Percentiles rank a stretch among this genome's conserved stretches.
phyloP scores from a whole-genome alignment of 2,797 vertebrate species.

The Chiroxiphia lanceolata region DNA sequence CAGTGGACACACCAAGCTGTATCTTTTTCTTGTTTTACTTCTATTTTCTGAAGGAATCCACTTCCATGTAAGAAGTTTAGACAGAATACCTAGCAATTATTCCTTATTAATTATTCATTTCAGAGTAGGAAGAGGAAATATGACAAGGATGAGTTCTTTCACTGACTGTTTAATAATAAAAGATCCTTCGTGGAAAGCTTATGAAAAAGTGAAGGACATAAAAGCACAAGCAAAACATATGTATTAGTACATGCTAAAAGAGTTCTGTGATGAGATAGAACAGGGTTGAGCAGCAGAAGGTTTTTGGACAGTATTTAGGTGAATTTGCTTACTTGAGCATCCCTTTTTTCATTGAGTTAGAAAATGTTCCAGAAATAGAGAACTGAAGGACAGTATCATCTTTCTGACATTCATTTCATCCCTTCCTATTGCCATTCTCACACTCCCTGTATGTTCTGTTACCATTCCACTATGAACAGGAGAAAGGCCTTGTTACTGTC shows the following conservation, averaged over 20 bases:
- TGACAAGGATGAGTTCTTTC: neutral
- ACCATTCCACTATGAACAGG: neutral
- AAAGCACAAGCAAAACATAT: neutral
- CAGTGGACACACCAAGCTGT: neutral
- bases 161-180: conserved; percentile 35
- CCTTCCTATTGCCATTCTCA: neutral
- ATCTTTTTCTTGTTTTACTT: neutral
- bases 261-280: neutral
- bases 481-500: neutral
- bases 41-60: neutral
- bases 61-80: neutral
- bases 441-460: neutral
- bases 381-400: neutral
- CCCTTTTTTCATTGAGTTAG: neutral
- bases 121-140: conserved; percentile 13
- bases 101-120: conserved; percentile 23
- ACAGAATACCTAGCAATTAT: neutral
- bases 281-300: neutral
- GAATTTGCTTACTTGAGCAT: neutral
- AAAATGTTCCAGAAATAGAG: conserved; percentile 3
- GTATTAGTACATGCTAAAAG: neutral
- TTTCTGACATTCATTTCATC: neutral
- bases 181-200: neutral
- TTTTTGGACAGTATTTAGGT: neutral
- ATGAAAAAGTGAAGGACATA: neutral